Evolutionary conservation across 2,888 invertebrate genomes (phyloP), one percentile per base, ranked within the genome.

Genomic region (Eupithecia vulgata): DNA sequence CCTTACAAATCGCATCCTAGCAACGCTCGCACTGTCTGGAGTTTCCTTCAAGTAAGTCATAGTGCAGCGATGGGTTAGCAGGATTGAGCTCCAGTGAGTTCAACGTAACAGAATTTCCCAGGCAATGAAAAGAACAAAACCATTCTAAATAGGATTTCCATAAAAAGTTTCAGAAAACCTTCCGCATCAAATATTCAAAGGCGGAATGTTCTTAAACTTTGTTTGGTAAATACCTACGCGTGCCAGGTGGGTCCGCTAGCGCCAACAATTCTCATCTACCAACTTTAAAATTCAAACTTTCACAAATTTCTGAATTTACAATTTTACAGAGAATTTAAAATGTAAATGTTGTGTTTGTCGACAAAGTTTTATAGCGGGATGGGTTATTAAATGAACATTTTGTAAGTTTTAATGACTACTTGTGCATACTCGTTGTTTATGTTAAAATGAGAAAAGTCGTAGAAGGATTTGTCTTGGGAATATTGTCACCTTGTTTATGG

Each of bases 281-380:
- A 71, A 72, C 69, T 67, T 72, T 67, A 64, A 75, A 72, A 72
- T 75, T 57, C 52, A 70, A 72, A 72, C 69, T 75, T 75, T 66
- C 17, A 52, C 15, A 8, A 66, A 61, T 34, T 61, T 37, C 71
- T 52, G 71, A 72, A 72, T 71, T 57, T 57, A 72, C 68, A 74
- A 69, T 62, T 71, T 69, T 42, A 68, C 64, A 48, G 30, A 7
- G 8, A 75, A 75, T 75, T 75, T 75, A 64, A 75, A 72, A 75
- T 75, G 72, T 37, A 70, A 72, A 75, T 75, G 40, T 45, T 45
- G 40, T 74, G 69, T 69, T 68, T 65, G 68, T 66, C 30, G 52
- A 35, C 13, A 64, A 72, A 75, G 71, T 72, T 68, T 67, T 71
- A 21, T 69, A 35, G 21, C 64, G 62, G 52, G 45, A 68, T 48